Conservation (phyloP, 2,113 vertebrate species). For the Drymodes brunneopygia region DNA sequence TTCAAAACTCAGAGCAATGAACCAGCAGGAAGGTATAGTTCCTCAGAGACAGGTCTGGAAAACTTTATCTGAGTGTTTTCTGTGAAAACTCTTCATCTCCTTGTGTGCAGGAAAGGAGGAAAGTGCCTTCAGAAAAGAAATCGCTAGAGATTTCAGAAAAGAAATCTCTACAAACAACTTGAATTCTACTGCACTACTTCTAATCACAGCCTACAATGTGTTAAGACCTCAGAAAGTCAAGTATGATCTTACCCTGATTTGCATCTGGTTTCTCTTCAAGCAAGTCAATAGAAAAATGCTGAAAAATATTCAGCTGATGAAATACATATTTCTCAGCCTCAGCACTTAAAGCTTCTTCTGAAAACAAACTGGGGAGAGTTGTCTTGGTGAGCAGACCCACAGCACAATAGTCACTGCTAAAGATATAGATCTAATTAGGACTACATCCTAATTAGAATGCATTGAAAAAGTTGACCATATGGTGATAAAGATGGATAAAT, state of each 20-base stretch:
- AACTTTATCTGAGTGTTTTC: neutral
- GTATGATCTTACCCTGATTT: neutral
- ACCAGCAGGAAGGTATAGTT: neutral
- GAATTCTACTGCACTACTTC: neutral
- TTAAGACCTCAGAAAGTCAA: neutral
- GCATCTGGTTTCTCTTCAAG: neutral
- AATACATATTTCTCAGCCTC: neutral
- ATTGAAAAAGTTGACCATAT: conserved; percentile 31
- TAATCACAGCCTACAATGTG: neutral
- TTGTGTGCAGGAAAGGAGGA: neutral
- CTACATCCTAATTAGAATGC: conserved; percentile 5
- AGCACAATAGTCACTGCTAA: neutral
- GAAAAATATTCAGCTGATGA: neutral
- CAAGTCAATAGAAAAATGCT: neutral
- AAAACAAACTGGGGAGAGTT: neutral
- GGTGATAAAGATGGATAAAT: conserved; percentile 4
- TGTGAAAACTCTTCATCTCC: neutral
- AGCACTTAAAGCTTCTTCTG: neutral
- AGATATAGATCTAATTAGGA: neutral
- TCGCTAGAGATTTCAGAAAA: neutral
- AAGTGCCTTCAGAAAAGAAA: neutral
- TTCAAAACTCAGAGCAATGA: neutral
- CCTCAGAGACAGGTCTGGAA: neutral
- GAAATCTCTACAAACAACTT: neutral
- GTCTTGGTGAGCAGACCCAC: neutral